Evolutionary conservation across 2,888 invertebrate genomes (phyloP), one percentile per base, ranked within the genome.

Genomic region (Agrotis ipsilon): DNA sequence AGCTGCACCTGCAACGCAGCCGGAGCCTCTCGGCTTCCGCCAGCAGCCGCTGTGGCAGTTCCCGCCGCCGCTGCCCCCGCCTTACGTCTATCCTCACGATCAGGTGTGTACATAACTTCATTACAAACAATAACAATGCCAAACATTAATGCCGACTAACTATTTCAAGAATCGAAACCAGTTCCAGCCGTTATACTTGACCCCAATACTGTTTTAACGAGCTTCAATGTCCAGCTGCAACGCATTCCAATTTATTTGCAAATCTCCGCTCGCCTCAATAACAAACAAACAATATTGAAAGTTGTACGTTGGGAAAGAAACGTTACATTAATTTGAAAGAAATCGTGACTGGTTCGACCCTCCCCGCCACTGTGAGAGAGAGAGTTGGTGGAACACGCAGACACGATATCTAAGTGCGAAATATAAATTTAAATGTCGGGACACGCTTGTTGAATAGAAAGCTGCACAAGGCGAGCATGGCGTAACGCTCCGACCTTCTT

Each of bases 1-100:
- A 86, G 96, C 97, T 86, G 94, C 97, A 68, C 94, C 94, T 84
- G 92, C 92, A 80, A 89, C 92, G 75, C 92, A 93, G 89, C 93
- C 95, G 89, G 97, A 97, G 90, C 96, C 97, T 80, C 95, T 97
- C 88, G 96, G 97, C 88, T 97, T 97, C 92, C 95, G 97, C 88
- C 97, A 97, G 93, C 97, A 97, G 94, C 97, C 98, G 87, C 97
- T 98, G 92, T 98, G 98, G 98, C 98, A 98, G 93, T 98, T 98
- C 94, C 98, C 98, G 91, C 98, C 98, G 88, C 97, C 98, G 94
- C 97, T 97, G 93, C 97, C 97, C 90, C 97, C 97, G 92, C 98
- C 97, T 94, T 98, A 97, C 96, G 96, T 97, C 97, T 98, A 96
- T 96, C 92, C 95, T 92, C 97, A 97, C 94, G 98, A 98, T 97